Percentiles rank a stretch among this genome's conserved stretches.
phyloP scores from a whole-genome alignment of 2,888 invertebrate species.

The Scaeva pyrastri region DNA sequence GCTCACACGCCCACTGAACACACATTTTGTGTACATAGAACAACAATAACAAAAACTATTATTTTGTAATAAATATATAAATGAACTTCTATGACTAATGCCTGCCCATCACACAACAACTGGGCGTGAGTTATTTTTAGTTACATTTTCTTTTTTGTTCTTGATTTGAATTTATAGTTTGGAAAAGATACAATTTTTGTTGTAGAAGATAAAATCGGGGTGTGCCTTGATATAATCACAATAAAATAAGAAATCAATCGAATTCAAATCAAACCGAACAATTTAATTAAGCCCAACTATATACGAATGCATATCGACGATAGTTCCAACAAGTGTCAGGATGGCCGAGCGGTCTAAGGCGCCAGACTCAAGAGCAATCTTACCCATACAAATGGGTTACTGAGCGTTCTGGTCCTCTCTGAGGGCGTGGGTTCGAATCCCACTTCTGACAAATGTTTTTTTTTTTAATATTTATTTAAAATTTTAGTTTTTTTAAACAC shows the following conservation, averaged over 20 bases:
- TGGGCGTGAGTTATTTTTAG: conserved; percentile 65
- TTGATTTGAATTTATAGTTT: conserved; percentile 27
- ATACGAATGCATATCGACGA: neutral
- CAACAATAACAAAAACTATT: conserved; percentile 33
- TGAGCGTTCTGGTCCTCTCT: conserved; percentile 76
- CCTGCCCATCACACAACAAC: conserved; percentile 47
- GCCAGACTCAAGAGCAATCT: conserved; percentile 80
- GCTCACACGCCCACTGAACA: conserved; percentile 38
- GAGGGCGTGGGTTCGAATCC: conserved; percentile 75
- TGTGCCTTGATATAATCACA: conserved; percentile 8
- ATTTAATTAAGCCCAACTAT: neutral
- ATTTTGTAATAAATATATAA: conserved; percentile 45
- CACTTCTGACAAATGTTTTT: conserved; percentile 69
- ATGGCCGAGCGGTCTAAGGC: conserved; percentile 80
- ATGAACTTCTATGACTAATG: conserved; percentile 63
- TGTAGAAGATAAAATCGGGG: neutral
- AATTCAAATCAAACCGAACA: neutral
- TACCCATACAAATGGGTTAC: conserved; percentile 58
- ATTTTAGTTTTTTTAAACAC: too few species aligned
- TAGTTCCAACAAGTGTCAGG: conserved; percentile 73
- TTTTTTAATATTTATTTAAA: too few species aligned
- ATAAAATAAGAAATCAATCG: neutral
- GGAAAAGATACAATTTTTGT: neutral
- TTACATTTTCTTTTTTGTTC: conserved; percentile 24
- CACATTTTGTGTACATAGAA: conserved; percentile 5